Conservation (phyloP, 2,888 invertebrate genomes). For the Strigamia maritima region DNA sequence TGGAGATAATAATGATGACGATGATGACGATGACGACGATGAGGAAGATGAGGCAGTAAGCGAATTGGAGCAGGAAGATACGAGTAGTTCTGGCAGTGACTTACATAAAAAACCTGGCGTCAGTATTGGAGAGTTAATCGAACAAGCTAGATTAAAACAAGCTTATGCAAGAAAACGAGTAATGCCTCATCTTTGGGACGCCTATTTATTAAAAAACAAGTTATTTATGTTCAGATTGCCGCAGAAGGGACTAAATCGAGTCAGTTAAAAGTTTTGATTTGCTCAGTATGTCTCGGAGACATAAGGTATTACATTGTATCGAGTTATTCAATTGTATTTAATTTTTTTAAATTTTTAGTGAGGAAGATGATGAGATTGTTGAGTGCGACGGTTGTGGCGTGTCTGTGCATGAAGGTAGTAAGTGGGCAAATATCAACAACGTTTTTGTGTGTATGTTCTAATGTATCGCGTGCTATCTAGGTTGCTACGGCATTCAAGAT, state of each 20-base stretch:
- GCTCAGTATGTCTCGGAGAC: slow-evolving; percentile 89
- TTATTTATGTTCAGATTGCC: slow-evolving; percentile 41
- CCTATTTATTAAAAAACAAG: background rate
- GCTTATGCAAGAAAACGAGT: slow-evolving; percentile 48
- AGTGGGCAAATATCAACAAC: background rate
- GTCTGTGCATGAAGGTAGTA: slow-evolving; percentile 85
- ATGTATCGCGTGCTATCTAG: slow-evolving; percentile 47
- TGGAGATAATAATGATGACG: slow-evolving; percentile 77
- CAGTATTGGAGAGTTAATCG: slow-evolving; percentile 54
- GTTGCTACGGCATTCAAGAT: slow-evolving; percentile 92
- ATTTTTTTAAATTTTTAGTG: slow-evolving; percentile 58
- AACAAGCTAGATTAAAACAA: slow-evolving; percentile 56
- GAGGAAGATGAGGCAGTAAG: slow-evolving; percentile 54
- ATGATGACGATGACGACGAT: slow-evolving; percentile 69
- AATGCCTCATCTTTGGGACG: background rate
- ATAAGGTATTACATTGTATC: slow-evolving; percentile 49
- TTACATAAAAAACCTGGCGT: slow-evolving; percentile 41
- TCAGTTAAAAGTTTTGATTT: slow-evolving; percentile 65
- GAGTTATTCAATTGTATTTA: background rate
- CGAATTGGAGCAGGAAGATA: slow-evolving; percentile 44
- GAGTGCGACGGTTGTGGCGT: slow-evolving; percentile 96
- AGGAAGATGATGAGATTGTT: slow-evolving; percentile 91
- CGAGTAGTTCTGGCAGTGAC: slow-evolving; percentile 41
- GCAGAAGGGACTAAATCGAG: slow-evolving; percentile 44
- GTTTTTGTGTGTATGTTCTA: background rate